These are phyloP conservation scores for Rousettus leschenaultii DNA, from an alignment of 2,113 vertebrate genomes.

Conservation along the genomic window DNA sequence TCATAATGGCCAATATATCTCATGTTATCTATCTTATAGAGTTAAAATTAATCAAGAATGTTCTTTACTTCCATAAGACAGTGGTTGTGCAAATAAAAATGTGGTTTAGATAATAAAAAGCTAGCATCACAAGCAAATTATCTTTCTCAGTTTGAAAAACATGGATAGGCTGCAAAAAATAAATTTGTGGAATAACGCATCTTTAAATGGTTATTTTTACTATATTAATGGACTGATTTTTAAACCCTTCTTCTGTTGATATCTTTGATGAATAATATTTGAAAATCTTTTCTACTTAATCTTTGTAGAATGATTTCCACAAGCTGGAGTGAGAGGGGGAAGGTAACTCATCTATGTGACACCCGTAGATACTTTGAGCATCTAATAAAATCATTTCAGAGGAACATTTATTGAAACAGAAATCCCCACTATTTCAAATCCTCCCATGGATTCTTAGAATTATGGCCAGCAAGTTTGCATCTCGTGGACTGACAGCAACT, in stretches of 20 bases:
- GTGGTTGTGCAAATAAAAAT: background rate
- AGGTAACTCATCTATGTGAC: background rate
- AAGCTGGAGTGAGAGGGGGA: background rate
- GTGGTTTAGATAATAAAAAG: background rate
- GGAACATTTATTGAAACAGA: background rate
- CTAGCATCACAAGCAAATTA: background rate
- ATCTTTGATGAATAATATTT: background rate
- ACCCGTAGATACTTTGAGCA: background rate
- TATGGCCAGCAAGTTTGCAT: background rate
- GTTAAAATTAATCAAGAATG: slow-evolving; percentile 18
- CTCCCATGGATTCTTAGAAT: background rate
- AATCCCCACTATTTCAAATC: background rate
- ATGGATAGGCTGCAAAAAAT: background rate
- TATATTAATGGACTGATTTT: background rate
- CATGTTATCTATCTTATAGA: background rate
- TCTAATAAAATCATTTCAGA: background rate
- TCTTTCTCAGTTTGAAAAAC: slow-evolving; percentile 9
- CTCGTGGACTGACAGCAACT: background rate
- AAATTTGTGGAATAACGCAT: background rate
- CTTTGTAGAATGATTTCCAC: slow-evolving; percentile 19
- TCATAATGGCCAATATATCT: background rate
- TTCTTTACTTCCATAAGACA: background rate
- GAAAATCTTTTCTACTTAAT: background rate
- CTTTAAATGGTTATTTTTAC: background rate
- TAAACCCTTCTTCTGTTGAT: background rate